These are phyloP conservation scores for Coelinius sp. DNA, from an alignment of 2,888 invertebrate genomes.

Conservation along the genomic window DNA sequence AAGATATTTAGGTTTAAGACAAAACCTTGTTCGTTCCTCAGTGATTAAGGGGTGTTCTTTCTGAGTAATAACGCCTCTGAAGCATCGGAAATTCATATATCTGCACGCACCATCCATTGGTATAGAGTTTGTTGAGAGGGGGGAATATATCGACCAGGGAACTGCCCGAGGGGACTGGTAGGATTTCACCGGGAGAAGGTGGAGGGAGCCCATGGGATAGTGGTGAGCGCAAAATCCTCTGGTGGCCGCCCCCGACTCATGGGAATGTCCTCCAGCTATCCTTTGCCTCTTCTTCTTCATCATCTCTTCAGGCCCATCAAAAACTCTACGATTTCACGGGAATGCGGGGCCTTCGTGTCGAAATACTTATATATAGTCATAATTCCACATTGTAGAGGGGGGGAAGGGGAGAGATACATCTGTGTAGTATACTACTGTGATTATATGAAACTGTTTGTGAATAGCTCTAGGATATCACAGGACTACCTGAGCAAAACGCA, in stretches of 20 bases:
- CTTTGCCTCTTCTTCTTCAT: conserved; percentile 25
- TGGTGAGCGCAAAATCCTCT: conserved; percentile 14
- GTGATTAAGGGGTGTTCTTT: conserved; percentile 31
- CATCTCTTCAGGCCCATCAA: conserved; percentile 10
- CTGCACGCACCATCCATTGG: conserved; percentile 54
- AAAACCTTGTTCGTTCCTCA: background rate
- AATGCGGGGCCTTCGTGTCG: conserved; percentile 46
- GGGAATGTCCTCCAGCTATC: conserved; percentile 62
- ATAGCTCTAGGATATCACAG: conserved; percentile 29
- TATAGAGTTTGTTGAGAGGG: background rate
- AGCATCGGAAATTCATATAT: conserved; percentile 41
- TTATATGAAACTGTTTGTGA: conserved; percentile 21
- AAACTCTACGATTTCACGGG: conserved; percentile 49
- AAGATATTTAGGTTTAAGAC: background rate
- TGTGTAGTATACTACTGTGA: conserved; percentile 13
- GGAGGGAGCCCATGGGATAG: background rate
- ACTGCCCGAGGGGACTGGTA: background rate
- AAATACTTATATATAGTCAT: conserved; percentile 16
- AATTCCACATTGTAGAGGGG: conserved; percentile 5
- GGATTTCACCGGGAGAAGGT: background rate
- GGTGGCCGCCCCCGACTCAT: conserved; percentile 63
- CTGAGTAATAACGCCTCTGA: conserved; percentile 53
- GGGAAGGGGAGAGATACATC: background rate
- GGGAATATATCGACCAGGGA: background rate
- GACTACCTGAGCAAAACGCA: conserved; percentile 12